A percentile compares a stretch with the other conserved stretches of the same genome.
Evolutionary conservation across 2,113 vertebrate species (phyloP).

Genomic region (Trachemys scripta): DNA sequence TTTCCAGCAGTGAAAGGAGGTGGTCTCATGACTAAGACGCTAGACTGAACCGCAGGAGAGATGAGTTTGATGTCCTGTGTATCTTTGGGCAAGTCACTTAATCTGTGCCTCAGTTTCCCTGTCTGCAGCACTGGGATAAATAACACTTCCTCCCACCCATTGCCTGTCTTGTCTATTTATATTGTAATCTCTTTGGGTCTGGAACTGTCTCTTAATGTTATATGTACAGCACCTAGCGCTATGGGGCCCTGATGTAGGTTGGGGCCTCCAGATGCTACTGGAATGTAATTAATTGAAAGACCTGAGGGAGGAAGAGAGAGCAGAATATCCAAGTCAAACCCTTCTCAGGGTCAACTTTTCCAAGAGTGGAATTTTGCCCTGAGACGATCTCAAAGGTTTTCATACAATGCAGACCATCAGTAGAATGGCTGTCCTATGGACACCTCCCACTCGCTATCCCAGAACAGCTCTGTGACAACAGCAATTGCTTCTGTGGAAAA

Average conservation of each 20-base stretch:
- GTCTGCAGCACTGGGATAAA: not conserved
- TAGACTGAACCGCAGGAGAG: not conserved
- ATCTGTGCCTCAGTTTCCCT: not conserved
- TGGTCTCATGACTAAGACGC: not conserved
- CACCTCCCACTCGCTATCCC: not conserved
- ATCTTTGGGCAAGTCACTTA: not conserved
- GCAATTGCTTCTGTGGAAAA: not conserved
- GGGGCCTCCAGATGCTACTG: not conserved
- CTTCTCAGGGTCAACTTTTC: not conserved
- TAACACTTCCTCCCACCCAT: not conserved
- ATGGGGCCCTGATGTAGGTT: not conserved
- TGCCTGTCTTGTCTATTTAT: not conserved
- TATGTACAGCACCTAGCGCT: not conserved
- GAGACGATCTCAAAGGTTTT: not conserved
- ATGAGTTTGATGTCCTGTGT: not conserved
- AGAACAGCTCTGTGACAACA: not conserved
- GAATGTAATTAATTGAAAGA: not conserved
- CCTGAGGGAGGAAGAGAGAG: not conserved
- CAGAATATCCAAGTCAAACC: not conserved
- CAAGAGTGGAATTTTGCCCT: not conserved
- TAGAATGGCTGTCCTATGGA: not conserved
- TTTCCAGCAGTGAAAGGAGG: not conserved
- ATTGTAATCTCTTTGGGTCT: not conserved
- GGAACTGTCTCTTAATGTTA: not conserved
- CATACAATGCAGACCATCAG: not conserved